Conservation (phyloP, 1,140 invertebrate species). For the Triops cancriformis region DNA sequence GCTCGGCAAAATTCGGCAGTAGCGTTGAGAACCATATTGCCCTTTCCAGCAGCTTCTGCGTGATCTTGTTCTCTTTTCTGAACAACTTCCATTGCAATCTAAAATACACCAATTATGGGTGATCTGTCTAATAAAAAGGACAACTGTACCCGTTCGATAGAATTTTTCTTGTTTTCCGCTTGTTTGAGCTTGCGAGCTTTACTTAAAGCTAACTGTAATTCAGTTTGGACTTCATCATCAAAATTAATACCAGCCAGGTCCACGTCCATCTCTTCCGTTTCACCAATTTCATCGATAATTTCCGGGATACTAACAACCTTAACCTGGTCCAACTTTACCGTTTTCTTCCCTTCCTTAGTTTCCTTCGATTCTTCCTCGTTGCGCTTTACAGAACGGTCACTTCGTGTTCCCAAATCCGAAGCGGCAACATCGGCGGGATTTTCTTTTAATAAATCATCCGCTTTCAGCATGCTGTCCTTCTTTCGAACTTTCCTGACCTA, state of each 20-base stretch:
- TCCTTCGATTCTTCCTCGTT: conserved; percentile 29
- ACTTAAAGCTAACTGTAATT: conserved; percentile 62
- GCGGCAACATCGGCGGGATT: neutral
- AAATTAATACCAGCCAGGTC: conserved; percentile 52
- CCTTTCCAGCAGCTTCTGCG: conserved; percentile 15
- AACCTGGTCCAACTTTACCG: conserved; percentile 22
- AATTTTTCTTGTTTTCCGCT: conserved; percentile 31
- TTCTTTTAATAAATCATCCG: conserved; percentile 46
- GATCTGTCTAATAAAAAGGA: neutral
- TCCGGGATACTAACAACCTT: conserved; percentile 38
- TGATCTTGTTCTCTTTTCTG: conserved; percentile 30
- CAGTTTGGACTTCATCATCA: conserved; percentile 63
- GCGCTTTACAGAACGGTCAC: conserved; percentile 30
- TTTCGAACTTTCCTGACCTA: conserved; percentile 43
- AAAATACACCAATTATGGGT: neutral
- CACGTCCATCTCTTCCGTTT: conserved; percentile 36
- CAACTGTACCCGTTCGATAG: conserved; percentile 18
- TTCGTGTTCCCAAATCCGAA: conserved; percentile 30
- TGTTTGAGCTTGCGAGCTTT: conserved; percentile 61
- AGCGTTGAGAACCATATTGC: conserved; percentile 73
- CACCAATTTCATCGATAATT: conserved; percentile 32
- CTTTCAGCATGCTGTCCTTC: conserved; percentile 43
- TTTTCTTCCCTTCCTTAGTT: conserved; percentile 20
- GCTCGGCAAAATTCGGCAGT: conserved; percentile 96
- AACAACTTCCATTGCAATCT: conserved; percentile 1